Base-by-base conservation (phyloP, 2,888 invertebrate species). In the Melinopterus prodromus region DNA sequence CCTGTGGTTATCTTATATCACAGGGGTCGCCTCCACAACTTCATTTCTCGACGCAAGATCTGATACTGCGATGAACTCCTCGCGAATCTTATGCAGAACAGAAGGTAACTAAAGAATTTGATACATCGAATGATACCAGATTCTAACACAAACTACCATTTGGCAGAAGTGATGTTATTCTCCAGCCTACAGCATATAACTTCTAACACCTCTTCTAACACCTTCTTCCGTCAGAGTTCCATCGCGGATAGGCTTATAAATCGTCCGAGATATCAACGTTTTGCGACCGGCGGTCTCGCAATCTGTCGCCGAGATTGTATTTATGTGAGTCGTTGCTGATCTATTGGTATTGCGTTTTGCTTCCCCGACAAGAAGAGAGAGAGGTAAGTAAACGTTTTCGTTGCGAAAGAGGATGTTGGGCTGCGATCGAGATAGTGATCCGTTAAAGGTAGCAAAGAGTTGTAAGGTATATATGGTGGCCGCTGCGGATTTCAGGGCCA, bases 391-490 rank as follows among this genome's bases (percentile, higher is more conserved):
- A 26, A 26, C 53, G 53, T 53, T 53, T 53, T 12, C 53, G 53
- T 53, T 53, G 53, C 53, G 53, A 53, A 53, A 53, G 53, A 53
- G 53, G 53, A 53, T 53, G 53, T 53, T 53, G 53, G 53, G 53
- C 53, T 53, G 9, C 12, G 53, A 53, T 53, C 53, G 53, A 7
- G 53, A 53, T 53, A 9, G 53, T 9, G 53, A 53, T 53, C 53
- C 53, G 53, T 53, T 53, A 9, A 26, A 53, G 53, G 53, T 53
- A 53, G 53, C 53, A 53, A 7, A 53, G 53, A 53, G 53, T 12
- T 53, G 53, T 53, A 9, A 53, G 53, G 53, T 53, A 53, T 53
- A 53, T 53, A 53, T 53, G 53, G 53, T 53, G 53, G 9, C 53
- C 53, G 53, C 53, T 53, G 53, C 53, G 7, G 53, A 9, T 9